Evolutionary conservation across 1,140 invertebrate genomes (phyloP).

Genomic region (Nephotettix cincticeps): DNA sequence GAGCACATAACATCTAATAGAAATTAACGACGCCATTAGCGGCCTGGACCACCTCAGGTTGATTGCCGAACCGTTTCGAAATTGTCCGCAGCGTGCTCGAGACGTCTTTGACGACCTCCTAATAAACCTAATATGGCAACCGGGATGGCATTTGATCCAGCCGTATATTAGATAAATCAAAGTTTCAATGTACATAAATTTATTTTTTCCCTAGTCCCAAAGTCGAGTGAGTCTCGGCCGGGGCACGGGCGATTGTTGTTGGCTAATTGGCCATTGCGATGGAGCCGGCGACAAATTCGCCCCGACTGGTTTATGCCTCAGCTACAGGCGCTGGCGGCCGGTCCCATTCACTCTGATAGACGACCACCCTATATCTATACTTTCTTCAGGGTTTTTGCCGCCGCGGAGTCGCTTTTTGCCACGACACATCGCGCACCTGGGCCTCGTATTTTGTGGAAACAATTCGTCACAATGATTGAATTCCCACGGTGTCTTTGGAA

Average conservation of each 20-base stretch:
- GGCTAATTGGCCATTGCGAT: background rate
- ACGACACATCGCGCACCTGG: background rate
- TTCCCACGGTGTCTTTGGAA: too few species aligned
- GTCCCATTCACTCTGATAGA: slow-evolving; percentile 10
- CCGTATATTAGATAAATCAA: too few species aligned
- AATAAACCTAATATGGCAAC: too few species aligned
- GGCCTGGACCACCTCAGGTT: too few species aligned
- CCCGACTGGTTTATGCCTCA: slow-evolving; percentile 4
- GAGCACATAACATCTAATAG: background rate
- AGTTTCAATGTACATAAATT: too few species aligned
- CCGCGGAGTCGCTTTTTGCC: background rate
- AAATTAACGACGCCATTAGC: background rate
- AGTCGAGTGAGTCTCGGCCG: too few species aligned
- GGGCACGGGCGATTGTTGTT: background rate
- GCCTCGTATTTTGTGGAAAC: background rate
- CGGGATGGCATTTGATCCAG: too few species aligned
- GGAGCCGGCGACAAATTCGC: slow-evolving; percentile 6
- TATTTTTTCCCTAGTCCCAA: too few species aligned
- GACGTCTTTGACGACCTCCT: too few species aligned
- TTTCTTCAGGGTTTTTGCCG: slow-evolving; percentile 14
- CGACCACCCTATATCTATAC: background rate
- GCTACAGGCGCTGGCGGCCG: background rate
- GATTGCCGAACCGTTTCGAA: too few species aligned
- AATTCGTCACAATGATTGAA: too few species aligned
- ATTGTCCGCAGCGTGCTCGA: too few species aligned